Percentiles rank a stretch among this genome's conserved stretches.
These are phyloP conservation scores for Sciurus carolinensis DNA, from an alignment of 2,797 vertebrate genomes.

Conservation along the genomic window DNA sequence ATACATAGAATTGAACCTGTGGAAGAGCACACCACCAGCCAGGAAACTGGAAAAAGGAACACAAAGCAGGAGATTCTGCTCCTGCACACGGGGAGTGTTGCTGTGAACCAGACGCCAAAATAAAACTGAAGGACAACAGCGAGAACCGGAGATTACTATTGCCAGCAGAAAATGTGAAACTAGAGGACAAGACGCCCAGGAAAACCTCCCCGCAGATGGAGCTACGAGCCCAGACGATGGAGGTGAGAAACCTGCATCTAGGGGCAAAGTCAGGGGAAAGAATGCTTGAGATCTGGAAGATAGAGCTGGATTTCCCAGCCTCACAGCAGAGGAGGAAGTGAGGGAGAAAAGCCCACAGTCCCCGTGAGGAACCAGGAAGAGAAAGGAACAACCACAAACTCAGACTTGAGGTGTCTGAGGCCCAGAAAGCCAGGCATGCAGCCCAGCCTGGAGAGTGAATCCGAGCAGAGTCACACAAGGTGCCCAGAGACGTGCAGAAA, in stretches of 20 bases:
- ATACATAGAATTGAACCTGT: slow-evolving; percentile 84
- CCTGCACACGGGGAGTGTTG: slow-evolving; percentile 71
- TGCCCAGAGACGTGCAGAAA: neutral
- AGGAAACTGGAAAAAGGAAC: fast-evolving
- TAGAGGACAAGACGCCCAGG: neutral
- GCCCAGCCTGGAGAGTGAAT: neutral
- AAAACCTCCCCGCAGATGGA: neutral
- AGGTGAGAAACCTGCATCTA: neutral
- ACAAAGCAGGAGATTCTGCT: fast-evolving
- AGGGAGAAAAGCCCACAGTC: fast-evolving
- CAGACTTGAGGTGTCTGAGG: neutral
- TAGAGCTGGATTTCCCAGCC: neutral
- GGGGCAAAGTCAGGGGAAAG: neutral
- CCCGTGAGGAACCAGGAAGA: neutral
- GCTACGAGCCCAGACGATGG: neutral
- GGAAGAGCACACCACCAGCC: neutral
- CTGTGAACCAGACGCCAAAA: neutral
- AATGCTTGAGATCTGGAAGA: fast-evolving
- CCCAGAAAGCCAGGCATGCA: neutral
- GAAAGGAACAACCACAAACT: neutral
- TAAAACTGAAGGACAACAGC: neutral
- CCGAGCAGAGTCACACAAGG: neutral
- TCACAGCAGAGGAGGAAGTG: fast-evolving
- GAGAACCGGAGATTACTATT: fast-evolving
- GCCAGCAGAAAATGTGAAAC: neutral